Percentiles rank a stretch among this genome's conserved stretches.
phyloP scores from a whole-genome alignment of 2,113 vertebrate genomes.

The Marmota flaviventris region DNA sequence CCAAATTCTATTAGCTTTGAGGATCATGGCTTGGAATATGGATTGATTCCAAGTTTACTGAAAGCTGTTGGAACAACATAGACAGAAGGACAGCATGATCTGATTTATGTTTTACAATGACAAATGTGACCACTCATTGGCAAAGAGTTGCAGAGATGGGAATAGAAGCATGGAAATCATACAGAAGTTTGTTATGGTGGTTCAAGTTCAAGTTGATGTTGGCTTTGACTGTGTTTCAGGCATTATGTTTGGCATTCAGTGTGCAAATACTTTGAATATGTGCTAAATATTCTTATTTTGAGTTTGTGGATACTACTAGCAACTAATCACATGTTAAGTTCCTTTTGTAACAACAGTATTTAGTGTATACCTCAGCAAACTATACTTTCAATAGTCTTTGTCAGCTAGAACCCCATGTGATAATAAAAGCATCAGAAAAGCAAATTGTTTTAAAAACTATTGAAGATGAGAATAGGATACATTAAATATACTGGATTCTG shows the following conservation, averaged over 20 bases:
- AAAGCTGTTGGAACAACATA: background rate
- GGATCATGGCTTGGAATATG: background rate
- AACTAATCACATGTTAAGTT: background rate
- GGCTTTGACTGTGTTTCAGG: background rate
- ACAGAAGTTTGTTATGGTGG: background rate
- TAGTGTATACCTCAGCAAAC: background rate
- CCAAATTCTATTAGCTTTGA: background rate
- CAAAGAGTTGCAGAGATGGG: background rate
- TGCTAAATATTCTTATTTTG: background rate
- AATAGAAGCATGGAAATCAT: background rate
- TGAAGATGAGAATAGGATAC: background rate
- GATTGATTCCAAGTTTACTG: background rate
- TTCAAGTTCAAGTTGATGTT: background rate
- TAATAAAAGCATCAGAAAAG: background rate
- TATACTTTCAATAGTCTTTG: background rate
- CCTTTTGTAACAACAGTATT: background rate
- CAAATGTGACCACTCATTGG: background rate
- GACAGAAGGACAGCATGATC: background rate
- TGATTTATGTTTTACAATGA: background rate
- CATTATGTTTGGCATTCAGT: background rate
- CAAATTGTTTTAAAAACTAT: constrained; percentile 26
- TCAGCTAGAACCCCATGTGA: background rate
- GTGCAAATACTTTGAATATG: background rate
- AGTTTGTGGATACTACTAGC: background rate
- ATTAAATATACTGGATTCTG: background rate